Conservation (phyloP, 2,113 vertebrate species). For the Planiliza haematocheilus region DNA sequence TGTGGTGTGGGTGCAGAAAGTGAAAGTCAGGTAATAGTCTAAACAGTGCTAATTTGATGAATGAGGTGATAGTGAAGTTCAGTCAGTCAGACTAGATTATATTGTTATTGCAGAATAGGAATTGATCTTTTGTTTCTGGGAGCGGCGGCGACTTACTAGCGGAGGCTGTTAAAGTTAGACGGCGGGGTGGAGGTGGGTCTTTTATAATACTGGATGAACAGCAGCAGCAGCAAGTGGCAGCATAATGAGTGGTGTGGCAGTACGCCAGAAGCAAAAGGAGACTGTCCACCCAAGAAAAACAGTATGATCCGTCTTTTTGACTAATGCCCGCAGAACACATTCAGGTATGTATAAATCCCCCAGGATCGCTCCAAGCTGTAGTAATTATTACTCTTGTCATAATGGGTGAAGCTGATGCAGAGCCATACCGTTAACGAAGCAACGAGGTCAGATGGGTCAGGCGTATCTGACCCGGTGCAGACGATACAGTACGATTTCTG, state of each 20-base stretch:
- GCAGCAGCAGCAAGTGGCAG: slow-evolving; percentile 11
- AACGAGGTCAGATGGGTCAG: not conserved
- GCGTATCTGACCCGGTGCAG: too few species aligned
- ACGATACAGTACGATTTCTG: too few species aligned
- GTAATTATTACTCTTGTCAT: not conserved
- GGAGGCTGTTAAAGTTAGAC: not conserved
- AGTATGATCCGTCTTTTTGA: slow-evolving; percentile 14
- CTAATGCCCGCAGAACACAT: slow-evolving; percentile 2
- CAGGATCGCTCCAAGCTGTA: slow-evolving; percentile 1
- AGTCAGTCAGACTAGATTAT: slow-evolving; percentile 11
- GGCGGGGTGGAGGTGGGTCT: not conserved
- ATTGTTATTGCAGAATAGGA: not conserved
- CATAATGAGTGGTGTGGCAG: slow-evolving; percentile 2
- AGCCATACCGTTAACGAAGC: not conserved
- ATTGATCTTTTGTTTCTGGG: not conserved
- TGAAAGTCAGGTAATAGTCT: not conserved
- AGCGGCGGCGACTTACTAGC: not conserved
- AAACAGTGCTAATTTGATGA: not conserved
- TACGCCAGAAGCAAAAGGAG: not conserved
- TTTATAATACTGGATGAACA: slow-evolving; percentile 19
- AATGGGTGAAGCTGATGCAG: not conserved
- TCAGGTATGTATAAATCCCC: slow-evolving; percentile 4
- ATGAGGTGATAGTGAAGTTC: not conserved
- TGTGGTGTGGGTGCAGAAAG: not conserved
- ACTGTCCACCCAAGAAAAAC: slow-evolving; percentile 7